These are phyloP conservation scores for Lamproptera curius DNA, from an alignment of 2,888 invertebrate genomes.

Conservation along the genomic window DNA sequence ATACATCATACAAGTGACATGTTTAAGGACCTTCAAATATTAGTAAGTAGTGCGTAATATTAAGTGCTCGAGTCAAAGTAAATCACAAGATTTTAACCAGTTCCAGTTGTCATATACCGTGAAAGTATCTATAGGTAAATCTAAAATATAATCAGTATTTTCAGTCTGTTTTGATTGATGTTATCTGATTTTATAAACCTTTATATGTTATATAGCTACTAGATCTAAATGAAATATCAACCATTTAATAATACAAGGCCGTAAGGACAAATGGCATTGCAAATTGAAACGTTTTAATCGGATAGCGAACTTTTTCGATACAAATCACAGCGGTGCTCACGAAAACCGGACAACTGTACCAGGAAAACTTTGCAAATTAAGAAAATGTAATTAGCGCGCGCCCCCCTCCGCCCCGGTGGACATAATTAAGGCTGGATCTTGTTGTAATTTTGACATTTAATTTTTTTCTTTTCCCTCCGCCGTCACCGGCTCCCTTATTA, in stretches of 20 bases:
- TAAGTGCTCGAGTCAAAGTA: too few relatives aligned
- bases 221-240: too few relatives aligned
- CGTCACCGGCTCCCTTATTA: conserved; percentile 63
- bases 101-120: too few relatives aligned
- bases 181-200: too few relatives aligned
- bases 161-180: too few relatives aligned
- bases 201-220: too few relatives aligned
- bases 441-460: conserved; percentile 77
- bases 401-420: conserved; percentile 38
- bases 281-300: background rate
- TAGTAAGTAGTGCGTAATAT: too few relatives aligned
- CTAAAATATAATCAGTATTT: too few relatives aligned
- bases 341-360: conserved; percentile 40
- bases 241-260: background rate
- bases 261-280: background rate
- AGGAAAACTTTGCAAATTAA: conserved; percentile 71
- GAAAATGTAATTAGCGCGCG: conserved; percentile 73
- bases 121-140: too few relatives aligned
- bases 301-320: conserved; percentile 28
- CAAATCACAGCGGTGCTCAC: conserved; percentile 34
- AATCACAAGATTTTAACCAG: too few relatives aligned
- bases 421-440: conserved; percentile 75
- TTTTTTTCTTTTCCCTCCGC: conserved; percentile 53
- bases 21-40: too few relatives aligned
- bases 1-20: too few relatives aligned